These are phyloP conservation scores for Felis chaus DNA, from an alignment of 2,113 vertebrate genomes.

Conservation along the genomic window DNA sequence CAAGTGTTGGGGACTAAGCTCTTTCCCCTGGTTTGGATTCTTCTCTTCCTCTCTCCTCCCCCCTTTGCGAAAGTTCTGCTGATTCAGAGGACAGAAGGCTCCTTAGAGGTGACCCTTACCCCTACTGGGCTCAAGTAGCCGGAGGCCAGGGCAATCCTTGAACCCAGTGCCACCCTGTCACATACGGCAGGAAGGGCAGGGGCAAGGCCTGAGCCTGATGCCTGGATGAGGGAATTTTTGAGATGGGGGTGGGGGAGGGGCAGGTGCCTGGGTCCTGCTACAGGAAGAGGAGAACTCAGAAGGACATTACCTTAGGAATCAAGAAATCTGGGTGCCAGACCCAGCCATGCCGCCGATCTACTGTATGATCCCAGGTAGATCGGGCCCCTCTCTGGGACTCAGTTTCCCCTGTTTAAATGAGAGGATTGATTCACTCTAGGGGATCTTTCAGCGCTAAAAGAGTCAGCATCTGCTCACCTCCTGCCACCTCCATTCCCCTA, in stretches of 20 bases:
- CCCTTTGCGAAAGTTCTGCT: constrained; percentile 53
- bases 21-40: background rate
- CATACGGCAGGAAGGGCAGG: background rate
- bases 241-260: background rate
- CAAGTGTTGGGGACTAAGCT: background rate
- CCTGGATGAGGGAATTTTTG: background rate
- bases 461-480: constrained; percentile 2
- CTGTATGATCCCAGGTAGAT: background rate
- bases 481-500: background rate
- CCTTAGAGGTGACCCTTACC: constrained; percentile 70
- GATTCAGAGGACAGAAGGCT: constrained; percentile 62
- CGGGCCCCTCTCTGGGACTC: background rate
- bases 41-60: background rate
- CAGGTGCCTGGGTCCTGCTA: background rate
- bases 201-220: background rate
- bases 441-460: background rate
- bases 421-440: background rate
- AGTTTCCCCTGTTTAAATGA: constrained; percentile 31
- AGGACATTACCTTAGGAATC: background rate
- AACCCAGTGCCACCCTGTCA: background rate
- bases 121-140: background rate
- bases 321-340: background rate
- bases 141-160: background rate
- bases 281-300: background rate
- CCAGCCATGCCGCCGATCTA: background rate